A percentile compares a stretch with the other conserved stretches of the same genome.
Conservation (phyloP, 1,140 invertebrate species). For the Papilio xuthus region DNA sequence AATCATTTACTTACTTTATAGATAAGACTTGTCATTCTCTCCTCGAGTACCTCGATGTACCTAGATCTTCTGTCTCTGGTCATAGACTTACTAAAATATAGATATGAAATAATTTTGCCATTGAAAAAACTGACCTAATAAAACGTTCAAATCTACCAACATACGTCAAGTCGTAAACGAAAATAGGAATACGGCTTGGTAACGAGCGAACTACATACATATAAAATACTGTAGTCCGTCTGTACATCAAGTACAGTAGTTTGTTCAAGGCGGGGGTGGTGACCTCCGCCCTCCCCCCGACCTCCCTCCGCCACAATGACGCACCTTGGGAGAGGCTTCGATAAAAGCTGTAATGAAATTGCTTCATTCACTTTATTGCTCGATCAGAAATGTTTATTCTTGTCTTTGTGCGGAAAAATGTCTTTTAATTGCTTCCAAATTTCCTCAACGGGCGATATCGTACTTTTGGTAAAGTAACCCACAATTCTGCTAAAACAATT, state of each 20-base stretch:
- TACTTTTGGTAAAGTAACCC: background rate
- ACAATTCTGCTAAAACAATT: no score
- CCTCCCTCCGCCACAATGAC: background rate
- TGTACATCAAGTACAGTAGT: slow-evolving; percentile 1
- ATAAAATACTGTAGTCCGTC: background rate
- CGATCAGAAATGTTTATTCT: slow-evolving; percentile 1
- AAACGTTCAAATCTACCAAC: slow-evolving; percentile 7
- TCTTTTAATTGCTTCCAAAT: background rate
- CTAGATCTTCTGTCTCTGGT: background rate
- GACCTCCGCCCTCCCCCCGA: background rate
- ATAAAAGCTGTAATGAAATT: slow-evolving; percentile 26
- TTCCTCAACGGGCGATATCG: no score
- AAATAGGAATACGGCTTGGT: slow-evolving; percentile 14
- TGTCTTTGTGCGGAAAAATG: background rate
- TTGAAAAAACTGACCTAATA: slow-evolving; percentile 10
- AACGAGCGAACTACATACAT: background rate
- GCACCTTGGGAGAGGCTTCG: slow-evolving; percentile 25
- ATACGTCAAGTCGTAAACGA: slow-evolving; percentile 29
- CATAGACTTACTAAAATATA: background rate
- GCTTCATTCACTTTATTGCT: slow-evolving; percentile 26
- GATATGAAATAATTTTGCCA: background rate
- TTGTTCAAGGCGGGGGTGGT: slow-evolving; percentile 17
- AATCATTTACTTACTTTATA: no score
- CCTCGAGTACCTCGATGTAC: no score
- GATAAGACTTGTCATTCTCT: no score